Evolutionary conservation across 1,140 invertebrate genomes (phyloP).

Genomic region (Heliconius himera): DNA sequence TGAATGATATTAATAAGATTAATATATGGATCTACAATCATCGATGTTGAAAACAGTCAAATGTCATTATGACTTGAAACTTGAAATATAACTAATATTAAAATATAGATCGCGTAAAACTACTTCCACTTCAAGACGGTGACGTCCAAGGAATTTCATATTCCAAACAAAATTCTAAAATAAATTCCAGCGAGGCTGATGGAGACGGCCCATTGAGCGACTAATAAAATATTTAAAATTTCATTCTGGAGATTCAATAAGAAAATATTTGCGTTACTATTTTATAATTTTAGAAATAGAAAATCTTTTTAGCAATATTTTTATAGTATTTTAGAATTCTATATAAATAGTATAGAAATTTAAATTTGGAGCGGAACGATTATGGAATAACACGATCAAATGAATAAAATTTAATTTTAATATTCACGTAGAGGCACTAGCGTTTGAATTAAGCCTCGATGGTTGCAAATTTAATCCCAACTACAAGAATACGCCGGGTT

Average conservation of each 20-base stretch:
- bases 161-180: slow-evolving; percentile 62
- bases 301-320: neutral
- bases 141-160: slow-evolving; percentile 63
- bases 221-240: slow-evolving; percentile 50
- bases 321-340: neutral
- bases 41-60: too few species aligned
- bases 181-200: slow-evolving; percentile 51
- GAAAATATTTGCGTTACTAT: slow-evolving; percentile 12
- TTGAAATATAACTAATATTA: neutral
- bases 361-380: neutral
- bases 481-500: too few species aligned
- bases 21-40: too few species aligned
- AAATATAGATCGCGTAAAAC: neutral
- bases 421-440: neutral
- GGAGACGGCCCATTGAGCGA: slow-evolving; percentile 37
- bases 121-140: neutral
- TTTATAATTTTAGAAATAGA: slow-evolving; percentile 4
- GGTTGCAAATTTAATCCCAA: too few species aligned
- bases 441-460: too few species aligned
- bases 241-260: slow-evolving; percentile 22
- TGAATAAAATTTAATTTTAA: neutral
- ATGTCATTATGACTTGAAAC: too few species aligned
- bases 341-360: neutral
- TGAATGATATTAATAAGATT: too few species aligned
- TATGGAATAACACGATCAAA: neutral